Base-by-base conservation (phyloP, 1,140 invertebrate genomes). In the Conus betulinus region DNA sequence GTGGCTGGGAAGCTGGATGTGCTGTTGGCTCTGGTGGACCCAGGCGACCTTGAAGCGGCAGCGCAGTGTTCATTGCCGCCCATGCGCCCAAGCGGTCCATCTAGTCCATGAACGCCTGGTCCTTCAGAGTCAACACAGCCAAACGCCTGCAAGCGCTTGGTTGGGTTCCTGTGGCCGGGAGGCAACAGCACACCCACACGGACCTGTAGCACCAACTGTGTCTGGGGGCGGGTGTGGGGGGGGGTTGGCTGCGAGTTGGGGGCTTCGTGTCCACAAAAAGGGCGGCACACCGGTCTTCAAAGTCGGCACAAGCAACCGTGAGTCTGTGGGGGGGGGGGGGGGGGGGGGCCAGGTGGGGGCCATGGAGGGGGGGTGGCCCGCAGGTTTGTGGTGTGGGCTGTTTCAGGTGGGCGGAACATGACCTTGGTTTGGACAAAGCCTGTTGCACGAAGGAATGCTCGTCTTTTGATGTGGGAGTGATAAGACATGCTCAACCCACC, bases 161-260 rank as follows among this genome's bases (percentile, higher is more conserved):
- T n/a, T n/a, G 99, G 98, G 98, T 99, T 99, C 94, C 95, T 99
- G 1, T 99, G 99, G 98, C 96, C 97, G 1, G n/a, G n/a, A n/a
- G n/a, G n/a, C n/a, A n/a, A n/a, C 96, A 96, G 90, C 97, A 97
- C 96, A 94, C 11, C 87, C 96, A 92, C 90, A 95, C 93, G 95
- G 94, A 10, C 84, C 96, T 91, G 95, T 92, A 89, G 95, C 92
- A 96, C 96, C n/a, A 97, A 97, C 91, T 99, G 99, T 95, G 99
- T 98, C 0, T 99, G 99, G 76, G 99, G 99, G n/a, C n/a, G n/a
- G n/a, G n/a, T n/a, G n/a, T n/a, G n/a, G n/a, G n/a, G n/a, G n/a
- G n/a, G n/a, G n/a, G n/a, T n/a, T 5, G 98, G 98, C 0, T 99
- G 98, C 94, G 96, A 96, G 23, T 99, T 99, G n/a, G n/a, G n/a